Conservation (phyloP, 2,797 vertebrate genomes). For the Margarornis squamiger region DNA sequence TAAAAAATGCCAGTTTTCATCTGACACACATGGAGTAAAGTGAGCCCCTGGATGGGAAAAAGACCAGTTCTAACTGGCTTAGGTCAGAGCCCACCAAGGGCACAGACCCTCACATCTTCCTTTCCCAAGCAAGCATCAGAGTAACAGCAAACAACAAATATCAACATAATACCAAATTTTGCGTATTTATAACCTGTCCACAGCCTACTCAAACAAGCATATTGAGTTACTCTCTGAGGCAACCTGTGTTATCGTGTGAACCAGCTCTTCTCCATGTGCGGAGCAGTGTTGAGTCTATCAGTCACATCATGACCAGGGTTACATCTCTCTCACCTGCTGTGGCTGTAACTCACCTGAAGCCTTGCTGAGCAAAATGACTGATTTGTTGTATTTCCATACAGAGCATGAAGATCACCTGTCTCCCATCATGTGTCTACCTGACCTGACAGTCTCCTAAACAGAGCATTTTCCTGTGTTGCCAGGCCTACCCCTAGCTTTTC, state of each 20-base stretch:
- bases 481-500: not conserved
- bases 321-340: not conserved
- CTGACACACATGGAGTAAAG: not conserved
- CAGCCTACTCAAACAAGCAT: not conserved
- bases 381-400: not conserved
- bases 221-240: not conserved
- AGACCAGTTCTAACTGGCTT: not conserved
- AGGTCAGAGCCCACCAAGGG: not conserved
- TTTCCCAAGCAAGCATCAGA: not conserved
- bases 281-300: not conserved
- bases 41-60: not conserved
- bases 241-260: not conserved
- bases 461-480: not conserved
- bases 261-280: not conserved
- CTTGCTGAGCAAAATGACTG: conserved; percentile 1
- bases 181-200: conserved; percentile 17
- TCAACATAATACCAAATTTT: conserved; percentile 30
- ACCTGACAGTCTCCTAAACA: not conserved
- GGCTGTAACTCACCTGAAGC: not conserved
- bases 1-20: not conserved
- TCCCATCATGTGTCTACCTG: not conserved
- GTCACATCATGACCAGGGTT: not conserved
- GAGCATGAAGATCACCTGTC: not conserved
- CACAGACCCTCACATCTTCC: not conserved
- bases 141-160: conserved; percentile 11